Conservation (phyloP, 2,888 invertebrate genomes). For the Tenthredo scrophulariae region DNA sequence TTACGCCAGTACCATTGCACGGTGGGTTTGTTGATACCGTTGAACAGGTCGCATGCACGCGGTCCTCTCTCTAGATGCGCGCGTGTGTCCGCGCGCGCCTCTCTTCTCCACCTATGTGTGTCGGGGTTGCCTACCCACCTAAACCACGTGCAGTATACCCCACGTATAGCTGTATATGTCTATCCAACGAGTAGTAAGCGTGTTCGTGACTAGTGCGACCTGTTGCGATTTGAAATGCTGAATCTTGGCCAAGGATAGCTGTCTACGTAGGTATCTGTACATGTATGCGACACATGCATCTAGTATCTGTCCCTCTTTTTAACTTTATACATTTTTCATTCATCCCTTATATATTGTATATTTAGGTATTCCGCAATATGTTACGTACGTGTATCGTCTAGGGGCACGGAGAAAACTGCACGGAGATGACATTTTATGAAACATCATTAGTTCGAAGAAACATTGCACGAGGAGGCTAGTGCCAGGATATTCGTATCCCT, state of each 20-base stretch:
- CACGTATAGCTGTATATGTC: neutral
- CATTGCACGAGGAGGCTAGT: neutral
- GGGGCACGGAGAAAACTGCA: too few relatives aligned
- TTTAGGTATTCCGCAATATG: neutral
- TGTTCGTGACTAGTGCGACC: conserved; percentile 65
- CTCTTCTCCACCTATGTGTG: neutral
- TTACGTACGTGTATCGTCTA: too few relatives aligned
- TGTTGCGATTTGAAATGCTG: conserved; percentile 71
- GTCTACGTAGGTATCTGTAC: neutral
- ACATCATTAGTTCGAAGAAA: neutral
- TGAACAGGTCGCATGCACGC: conserved; percentile 22
- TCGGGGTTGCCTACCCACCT: neutral
- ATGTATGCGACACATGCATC: neutral
- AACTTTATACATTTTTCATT: neutral
- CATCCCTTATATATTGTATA: neutral
- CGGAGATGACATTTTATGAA: neutral
- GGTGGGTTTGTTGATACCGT: conserved; percentile 12
- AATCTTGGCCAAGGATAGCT: conserved; percentile 55
- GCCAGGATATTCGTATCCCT: neutral
- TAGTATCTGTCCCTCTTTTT: conserved; percentile 43
- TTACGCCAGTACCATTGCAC: neutral
- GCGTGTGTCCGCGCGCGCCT: conserved; percentile 18
- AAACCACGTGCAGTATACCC: neutral
- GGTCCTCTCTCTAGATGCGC: conserved; percentile 1
- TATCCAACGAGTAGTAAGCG: neutral